Evolutionary conservation across 2,888 invertebrate species (phyloP), one percentile per base, ranked within the genome.

Genomic region (Eucera pruinosa): DNA sequence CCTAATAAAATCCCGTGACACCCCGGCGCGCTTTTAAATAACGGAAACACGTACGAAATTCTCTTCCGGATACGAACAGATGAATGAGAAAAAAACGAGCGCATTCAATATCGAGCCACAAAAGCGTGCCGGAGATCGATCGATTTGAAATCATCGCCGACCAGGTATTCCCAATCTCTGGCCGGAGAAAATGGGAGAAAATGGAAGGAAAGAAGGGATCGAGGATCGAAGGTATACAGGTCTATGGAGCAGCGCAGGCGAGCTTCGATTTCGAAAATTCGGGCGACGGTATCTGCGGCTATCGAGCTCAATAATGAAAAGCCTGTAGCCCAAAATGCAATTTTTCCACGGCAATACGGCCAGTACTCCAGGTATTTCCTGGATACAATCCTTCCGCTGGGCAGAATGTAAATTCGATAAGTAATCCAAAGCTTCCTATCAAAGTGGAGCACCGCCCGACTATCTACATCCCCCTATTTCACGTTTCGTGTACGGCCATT

Each of bases 181-280:
- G 4, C 23, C n/a, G 43, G 23, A 58, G 71, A 71, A 71, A 76
- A 66, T 71, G 23, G 43, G 23, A 58, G 71, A 71, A 71, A 76
- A 66, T 71, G 23, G 52, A 33, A 72, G 65, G 27, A 66, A 62
- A 58, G 25, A 47, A 27, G 18, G 23, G 54, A 58, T 45, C 67
- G 45, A 58, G 52, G 45, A 33, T 68, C 58, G 64, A 57, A 18
- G 9, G 43, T 6, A 15, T 30, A 55, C n/a, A 18, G 1, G 30
- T 25, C 23, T 41, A 13, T 45, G 43, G 13, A n/a, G 6, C 15
- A 36, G 18, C 43, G 9, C 9, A 15, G 1, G 33, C n/a, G 33
- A 13, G 39, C 54, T 79, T 61, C 50, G 67, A 79, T 78, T 79
- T 72, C 64, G 41, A 79, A 79, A 79, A 79, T 54, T 67, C 50